Percentiles rank a stretch among this genome's conserved stretches.
Conservation (phyloP, 2,888 invertebrate genomes). For the Synergus umbraculus region DNA sequence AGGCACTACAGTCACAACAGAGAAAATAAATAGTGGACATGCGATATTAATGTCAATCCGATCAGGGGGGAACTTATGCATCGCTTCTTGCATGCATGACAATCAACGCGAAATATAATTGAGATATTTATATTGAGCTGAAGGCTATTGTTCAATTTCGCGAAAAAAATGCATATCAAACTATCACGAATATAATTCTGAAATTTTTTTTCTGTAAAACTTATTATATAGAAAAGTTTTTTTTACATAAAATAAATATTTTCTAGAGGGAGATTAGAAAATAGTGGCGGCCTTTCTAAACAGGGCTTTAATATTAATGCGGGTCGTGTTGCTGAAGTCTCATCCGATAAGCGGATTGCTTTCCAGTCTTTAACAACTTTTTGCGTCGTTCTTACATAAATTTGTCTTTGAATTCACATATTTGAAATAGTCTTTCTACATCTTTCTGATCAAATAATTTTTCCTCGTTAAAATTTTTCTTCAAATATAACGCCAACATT, state of each 20-base stretch:
- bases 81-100: neutral
- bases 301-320: neutral
- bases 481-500: neutral
- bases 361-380: neutral
- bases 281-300: neutral
- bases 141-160: neutral
- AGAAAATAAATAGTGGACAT: conserved; percentile 1
- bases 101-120: neutral
- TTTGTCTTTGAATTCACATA: neutral
- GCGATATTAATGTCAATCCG: conserved; percentile 5
- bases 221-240: neutral
- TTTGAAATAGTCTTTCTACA: neutral
- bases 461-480: neutral
- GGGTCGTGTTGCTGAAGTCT: neutral
- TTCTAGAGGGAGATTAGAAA: neutral
- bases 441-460: neutral
- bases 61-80: neutral
- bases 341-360: conserved; percentile 4
- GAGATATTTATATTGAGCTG: neutral
- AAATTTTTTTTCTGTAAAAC: neutral
- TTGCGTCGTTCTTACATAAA: neutral
- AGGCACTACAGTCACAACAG: neutral
- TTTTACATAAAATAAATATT: neutral
- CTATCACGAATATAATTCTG: neutral
- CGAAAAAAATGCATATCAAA: neutral